Percentiles rank a stretch among this genome's conserved stretches.
phyloP scores from a whole-genome alignment of 1,140 invertebrate genomes.

The Drepana arcuata region DNA sequence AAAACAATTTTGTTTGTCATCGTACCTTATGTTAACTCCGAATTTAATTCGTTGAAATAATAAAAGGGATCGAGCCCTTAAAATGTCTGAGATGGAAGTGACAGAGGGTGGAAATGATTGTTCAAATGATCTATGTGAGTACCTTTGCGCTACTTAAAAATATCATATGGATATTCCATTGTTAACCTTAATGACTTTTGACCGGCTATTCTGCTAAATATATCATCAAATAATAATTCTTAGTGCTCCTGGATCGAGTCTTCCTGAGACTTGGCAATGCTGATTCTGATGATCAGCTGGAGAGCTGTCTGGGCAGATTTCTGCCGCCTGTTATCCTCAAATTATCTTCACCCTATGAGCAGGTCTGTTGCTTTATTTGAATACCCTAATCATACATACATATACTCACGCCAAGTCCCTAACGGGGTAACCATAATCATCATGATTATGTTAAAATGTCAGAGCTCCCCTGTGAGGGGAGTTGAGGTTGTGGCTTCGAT shows the following conservation, averaged over 20 bases:
- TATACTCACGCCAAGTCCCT: too few species aligned
- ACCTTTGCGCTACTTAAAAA: neutral
- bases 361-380: slow-evolving; percentile 74
- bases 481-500: too few species aligned
- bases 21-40: too few species aligned
- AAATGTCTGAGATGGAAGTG: slow-evolving; percentile 64
- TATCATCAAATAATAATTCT: slow-evolving; percentile 31
- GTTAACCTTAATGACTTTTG: slow-evolving; percentile 16
- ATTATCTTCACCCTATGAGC: slow-evolving; percentile 87
- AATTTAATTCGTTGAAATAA: too few species aligned
- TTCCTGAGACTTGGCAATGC: slow-evolving; percentile 90
- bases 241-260: slow-evolving; percentile 89
- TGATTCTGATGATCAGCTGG: slow-evolving; percentile 90
- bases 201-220: slow-evolving; percentile 20
- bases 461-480: too few species aligned
- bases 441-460: too few species aligned
- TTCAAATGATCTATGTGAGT: slow-evolving; percentile 59
- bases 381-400: too few species aligned
- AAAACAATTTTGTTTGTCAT: neutral
- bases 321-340: slow-evolving; percentile 91
- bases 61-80: too few species aligned
- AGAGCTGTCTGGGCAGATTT: slow-evolving; percentile 87
- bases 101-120: slow-evolving; percentile 46
- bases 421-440: too few species aligned
- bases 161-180: slow-evolving; percentile 1